phyloP scores from a whole-genome alignment of 1,140 invertebrate genomes.

The Holcopasites calliopsidis region DNA sequence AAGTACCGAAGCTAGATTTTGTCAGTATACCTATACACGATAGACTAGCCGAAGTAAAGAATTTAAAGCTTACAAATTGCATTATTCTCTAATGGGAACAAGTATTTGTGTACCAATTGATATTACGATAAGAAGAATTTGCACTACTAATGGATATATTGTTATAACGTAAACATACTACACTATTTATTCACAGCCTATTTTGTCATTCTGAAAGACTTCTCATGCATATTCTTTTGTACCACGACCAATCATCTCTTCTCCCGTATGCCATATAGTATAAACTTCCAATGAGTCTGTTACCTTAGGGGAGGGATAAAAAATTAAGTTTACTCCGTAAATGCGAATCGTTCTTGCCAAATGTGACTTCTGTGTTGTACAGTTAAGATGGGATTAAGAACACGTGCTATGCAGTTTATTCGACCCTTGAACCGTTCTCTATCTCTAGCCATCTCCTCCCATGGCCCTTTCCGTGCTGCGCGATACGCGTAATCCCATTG shows the following conservation, averaged over 20 bases:
- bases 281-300: background rate
- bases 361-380: slow-evolving; percentile 79
- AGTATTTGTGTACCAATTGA: background rate
- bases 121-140: background rate
- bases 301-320: slow-evolving; percentile 6
- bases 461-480: slow-evolving; percentile 82
- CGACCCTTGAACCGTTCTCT: slow-evolving; percentile 81
- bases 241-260: slow-evolving; percentile 9
- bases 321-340: slow-evolving; percentile 9
- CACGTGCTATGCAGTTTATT: slow-evolving; percentile 74
- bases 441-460: slow-evolving; percentile 83
- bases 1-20: background rate
- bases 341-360: slow-evolving; percentile 79
- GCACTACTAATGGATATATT: background rate
- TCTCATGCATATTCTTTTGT: slow-evolving; percentile 25
- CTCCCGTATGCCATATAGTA: background rate
- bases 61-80: background rate
- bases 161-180: background rate
- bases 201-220: slow-evolving; percentile 37
- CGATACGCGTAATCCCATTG: slow-evolving; percentile 84
- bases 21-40: background rate
- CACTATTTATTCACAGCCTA: slow-evolving; percentile 47
- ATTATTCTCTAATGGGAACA: too few species aligned
- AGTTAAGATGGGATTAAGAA: slow-evolving; percentile 79
- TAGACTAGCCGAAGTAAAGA: background rate